Evolutionary conservation across 2,113 vertebrate species (phyloP), one percentile per base, ranked within the genome.

Genomic region (Ophthalmolycus amberensis): DNA sequence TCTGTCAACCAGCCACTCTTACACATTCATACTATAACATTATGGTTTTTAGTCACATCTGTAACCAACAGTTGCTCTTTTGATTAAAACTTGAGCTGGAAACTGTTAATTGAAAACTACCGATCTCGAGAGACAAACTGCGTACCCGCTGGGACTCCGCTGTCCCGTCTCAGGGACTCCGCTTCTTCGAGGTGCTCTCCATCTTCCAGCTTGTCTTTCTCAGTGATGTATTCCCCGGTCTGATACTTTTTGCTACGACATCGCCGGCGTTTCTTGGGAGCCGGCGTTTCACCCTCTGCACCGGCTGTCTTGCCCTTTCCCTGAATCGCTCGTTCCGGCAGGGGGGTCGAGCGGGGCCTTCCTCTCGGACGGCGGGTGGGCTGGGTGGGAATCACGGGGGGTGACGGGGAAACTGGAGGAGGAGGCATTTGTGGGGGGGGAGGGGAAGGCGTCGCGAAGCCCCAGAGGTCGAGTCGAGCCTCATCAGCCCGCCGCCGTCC

Each of bases 191-290:
- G 93, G 44, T 89, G 94, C 48, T 90, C 94, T 59, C 90, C 94
- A 20, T 93, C 94, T 40, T 89, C 93, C 67, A 90, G 83, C 74
- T 94, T 95, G 82, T 97, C 97, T 64, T 95, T 96, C 89, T 98
- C 97, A 0, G 96, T 97, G 89, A 99, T 86, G 90, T 99, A 99
- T 54, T 99, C 98, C 46, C 97, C 98, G 0, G 96, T 98, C 92
- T 99, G 97, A 83, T 99, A 99, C 84, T 98, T 99, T 77, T 95
- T 95, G 91, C 94, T 99, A 73, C 97, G 96, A 93, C 97, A 97
- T 29, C 97, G 95, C 79, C 95, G 95, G 82, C 98, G 96, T 76
- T 97, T 99, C 95, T 97, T 98, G 75, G 95, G 94, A 80, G 95
- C 59, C 11, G 95, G 94, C 1, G 82, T 40, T 44, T 94, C 92